A percentile compares a stretch with the other conserved stretches of the same genome.
phyloP scores from a whole-genome alignment of 2,888 invertebrate species.

The Ophion ventricosus region DNA sequence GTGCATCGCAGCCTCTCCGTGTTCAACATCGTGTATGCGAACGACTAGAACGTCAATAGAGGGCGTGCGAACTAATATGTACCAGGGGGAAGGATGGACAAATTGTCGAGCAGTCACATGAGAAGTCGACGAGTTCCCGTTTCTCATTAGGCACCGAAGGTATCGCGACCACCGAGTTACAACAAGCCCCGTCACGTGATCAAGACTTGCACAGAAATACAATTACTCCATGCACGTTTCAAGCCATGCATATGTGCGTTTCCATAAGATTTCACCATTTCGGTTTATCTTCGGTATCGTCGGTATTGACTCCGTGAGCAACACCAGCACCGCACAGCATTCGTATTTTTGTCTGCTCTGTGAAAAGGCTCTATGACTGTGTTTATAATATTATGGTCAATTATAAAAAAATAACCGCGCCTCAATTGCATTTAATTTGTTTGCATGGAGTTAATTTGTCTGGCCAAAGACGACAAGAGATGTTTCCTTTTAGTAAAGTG shows the following conservation, averaged over 20 bases:
- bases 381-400: no score
- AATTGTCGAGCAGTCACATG: constrained; percentile 28
- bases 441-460: no score
- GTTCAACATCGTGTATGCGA: not conserved
- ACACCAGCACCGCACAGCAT: no score
- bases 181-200: not conserved
- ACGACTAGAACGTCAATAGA: constrained; percentile 16
- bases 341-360: no score
- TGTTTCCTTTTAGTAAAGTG: no score
- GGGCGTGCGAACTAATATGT: constrained; percentile 1
- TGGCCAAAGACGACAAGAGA: no score
- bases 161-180: not conserved
- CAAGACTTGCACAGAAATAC: not conserved
- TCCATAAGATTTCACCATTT: not conserved
- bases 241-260: not conserved
- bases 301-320: no score
- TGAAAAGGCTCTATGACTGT: no score
- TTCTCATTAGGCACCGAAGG: not conserved
- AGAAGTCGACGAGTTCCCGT: constrained; percentile 30
- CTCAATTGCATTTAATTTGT: no score
- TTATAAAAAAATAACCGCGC: no score
- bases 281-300: not conserved
- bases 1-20: constrained; percentile 2
- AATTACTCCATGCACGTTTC: not conserved
- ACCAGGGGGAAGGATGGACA: constrained; percentile 23